Evolutionary conservation across 1,140 invertebrate genomes (phyloP).

Genomic region (Nylanderia fulva): DNA sequence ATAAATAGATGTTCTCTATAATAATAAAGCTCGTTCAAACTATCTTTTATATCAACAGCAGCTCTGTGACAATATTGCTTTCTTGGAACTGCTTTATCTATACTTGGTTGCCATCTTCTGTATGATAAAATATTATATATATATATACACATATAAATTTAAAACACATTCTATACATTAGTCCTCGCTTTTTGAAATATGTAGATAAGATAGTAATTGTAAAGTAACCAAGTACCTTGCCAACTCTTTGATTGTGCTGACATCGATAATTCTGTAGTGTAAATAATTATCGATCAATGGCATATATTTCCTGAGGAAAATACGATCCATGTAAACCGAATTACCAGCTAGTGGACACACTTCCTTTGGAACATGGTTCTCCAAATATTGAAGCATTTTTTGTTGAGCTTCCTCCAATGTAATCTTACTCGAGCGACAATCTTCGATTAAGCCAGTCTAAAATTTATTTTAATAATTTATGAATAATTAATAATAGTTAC

Average conservation of each 20-base stretch:
- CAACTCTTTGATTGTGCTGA: conserved; percentile 96
- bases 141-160: conserved; percentile 47
- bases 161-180: neutral
- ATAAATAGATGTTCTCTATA: conserved; percentile 88
- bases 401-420: conserved; percentile 90
- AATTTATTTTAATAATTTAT: conserved; percentile 27
- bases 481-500: neutral
- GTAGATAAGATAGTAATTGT: neutral
- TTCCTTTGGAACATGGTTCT: conserved; percentile 88
- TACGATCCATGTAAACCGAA: conserved; percentile 94
- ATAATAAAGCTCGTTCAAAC: conserved; percentile 93
- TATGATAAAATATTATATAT: too few relatives aligned
- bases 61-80: conserved; percentile 92
- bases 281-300: conserved; percentile 91
- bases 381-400: conserved; percentile 90
- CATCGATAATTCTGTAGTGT: conserved; percentile 98
- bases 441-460: conserved; percentile 92
- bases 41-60: conserved; percentile 94
- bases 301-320: conserved; percentile 93
- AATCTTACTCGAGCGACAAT: conserved; percentile 89
- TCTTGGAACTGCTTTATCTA: conserved; percentile 87
- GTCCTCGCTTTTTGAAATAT: neutral
- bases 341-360: conserved; percentile 94
- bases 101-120: conserved; percentile 91
- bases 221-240: conserved; percentile 82